Percentiles rank a stretch among this genome's conserved stretches.
Evolutionary conservation across 2,113 vertebrate species (phyloP).

Genomic region (Protomyctophum bolini): DNA sequence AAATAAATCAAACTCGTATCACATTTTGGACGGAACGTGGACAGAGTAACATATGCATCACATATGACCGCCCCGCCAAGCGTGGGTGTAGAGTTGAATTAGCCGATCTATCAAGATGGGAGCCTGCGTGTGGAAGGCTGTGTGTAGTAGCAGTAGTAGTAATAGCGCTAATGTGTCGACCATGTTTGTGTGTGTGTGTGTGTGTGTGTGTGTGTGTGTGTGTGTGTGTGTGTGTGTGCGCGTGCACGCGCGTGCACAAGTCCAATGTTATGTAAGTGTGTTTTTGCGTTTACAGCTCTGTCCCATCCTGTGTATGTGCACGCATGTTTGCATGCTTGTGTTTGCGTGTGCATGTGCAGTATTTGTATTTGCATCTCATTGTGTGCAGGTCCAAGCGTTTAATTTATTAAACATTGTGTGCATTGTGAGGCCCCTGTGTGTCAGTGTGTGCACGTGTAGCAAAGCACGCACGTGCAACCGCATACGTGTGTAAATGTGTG

Average conservation of each 20-base stretch:
- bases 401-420: too few species aligned
- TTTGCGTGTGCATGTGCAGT: not conserved
- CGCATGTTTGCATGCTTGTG: not conserved
- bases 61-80: too few species aligned
- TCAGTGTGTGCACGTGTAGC: not conserved
- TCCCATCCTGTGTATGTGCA: not conserved
- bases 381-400: not conserved
- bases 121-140: not conserved
- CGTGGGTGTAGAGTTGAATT: too few species aligned
- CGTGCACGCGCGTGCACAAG: not conserved
- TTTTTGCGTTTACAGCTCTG: too few species aligned
- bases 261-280: too few species aligned
- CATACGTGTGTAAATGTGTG: constrained; percentile 72
- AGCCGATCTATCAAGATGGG: not conserved
- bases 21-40: too few species aligned
- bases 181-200: not conserved
- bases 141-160: not conserved
- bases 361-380: not conserved
- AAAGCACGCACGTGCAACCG: not conserved
- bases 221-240: not conserved
- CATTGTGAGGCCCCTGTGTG: not conserved
- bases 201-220: not conserved
- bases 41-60: too few species aligned
- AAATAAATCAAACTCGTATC: too few species aligned
- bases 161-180: too few species aligned